Percentiles rank a stretch among this genome's conserved stretches.
Conservation (phyloP, 1,140 invertebrate genomes). For the Ylistrum balloti region DNA sequence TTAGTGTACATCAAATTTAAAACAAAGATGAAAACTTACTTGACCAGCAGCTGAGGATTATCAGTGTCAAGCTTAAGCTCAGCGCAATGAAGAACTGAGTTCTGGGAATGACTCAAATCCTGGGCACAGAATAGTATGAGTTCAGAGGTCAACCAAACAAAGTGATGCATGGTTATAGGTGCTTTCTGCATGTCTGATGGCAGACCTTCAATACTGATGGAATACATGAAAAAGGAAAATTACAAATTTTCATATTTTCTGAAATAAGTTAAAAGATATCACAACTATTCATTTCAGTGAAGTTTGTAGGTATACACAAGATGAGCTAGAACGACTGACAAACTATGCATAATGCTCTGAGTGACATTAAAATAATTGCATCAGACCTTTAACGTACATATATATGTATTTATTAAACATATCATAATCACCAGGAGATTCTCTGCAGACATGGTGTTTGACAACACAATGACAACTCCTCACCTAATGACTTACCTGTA, state of each 20-base stretch:
- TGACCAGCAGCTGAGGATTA: constrained; percentile 1
- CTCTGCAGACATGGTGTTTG: constrained; percentile 55
- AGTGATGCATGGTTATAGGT: constrained; percentile 55
- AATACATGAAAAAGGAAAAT: constrained; percentile 37
- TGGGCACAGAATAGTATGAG: constrained; percentile 46
- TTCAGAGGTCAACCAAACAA: constrained; percentile 52
- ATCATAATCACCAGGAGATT: too few species aligned
- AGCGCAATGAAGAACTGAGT: constrained; percentile 55
- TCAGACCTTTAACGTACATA: too few species aligned
- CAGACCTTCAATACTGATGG: constrained; percentile 49
- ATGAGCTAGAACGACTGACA: too few species aligned
- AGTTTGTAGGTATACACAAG: too few species aligned
- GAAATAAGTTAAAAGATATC: background rate
- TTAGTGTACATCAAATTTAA: too few species aligned
- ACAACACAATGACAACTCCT: constrained; percentile 73
- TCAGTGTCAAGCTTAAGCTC: constrained; percentile 42
- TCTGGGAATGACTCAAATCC: constrained; percentile 30
- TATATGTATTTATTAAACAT: too few species aligned
- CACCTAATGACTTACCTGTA: constrained; percentile 68
- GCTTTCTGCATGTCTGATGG: constrained; percentile 1
- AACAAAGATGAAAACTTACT: constrained; percentile 45
- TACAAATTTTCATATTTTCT: background rate
- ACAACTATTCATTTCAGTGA: too few species aligned
- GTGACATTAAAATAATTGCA: too few species aligned
- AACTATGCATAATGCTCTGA: too few species aligned